Base-by-base conservation (phyloP, 2,888 invertebrate genomes). In the Heliconius aoede region DNA sequence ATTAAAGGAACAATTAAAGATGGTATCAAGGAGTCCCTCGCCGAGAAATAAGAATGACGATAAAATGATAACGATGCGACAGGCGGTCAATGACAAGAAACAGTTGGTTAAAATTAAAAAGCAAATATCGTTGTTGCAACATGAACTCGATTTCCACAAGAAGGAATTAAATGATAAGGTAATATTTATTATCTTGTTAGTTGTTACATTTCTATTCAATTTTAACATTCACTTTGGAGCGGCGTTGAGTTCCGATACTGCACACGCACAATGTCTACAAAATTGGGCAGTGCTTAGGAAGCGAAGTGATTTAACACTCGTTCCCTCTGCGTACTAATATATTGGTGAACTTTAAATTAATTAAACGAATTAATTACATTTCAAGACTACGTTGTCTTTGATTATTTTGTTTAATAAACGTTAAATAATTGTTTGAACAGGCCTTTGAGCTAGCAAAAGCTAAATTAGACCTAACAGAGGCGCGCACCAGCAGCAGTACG, bases 41-140 rank as follows among this genome's bases (percentile, higher is more conserved):
- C 95, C 95, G 21, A 95, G 95, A 75, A 95, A 92, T 73, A 95
- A 95, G 81, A 93, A 95, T 21, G 96, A 96, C 36, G 91, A 93
- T 7, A 95, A 94, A 82, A 94, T 90, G 3, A 93, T 95, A 18
- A 76, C 84, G 3, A 90, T 90, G 79, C 83, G 91, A 80, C 95
- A 95, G 76, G 95, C 95, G 67, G 94, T 90, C 40, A 95, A 91
- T 11, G 96, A 96, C 80, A 93, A 95, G 77, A 94, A 95, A 36
- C 96, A 96, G 80, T 83, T 96, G 13, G 94, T 94, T 1, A 95
- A 94, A 83, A 95, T 94, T 30, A 88, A 90, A 81, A 91, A 91
- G 83, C 94, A 89, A 87, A 92, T 87, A 80, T 93, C 87, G 30
- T 84, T 86, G 83, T 87, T 94, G 81, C 94, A 94, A 77, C 92